Evolutionary conservation across 2,888 invertebrate species (phyloP).

Genomic region (Sinotaia quadrata): DNA sequence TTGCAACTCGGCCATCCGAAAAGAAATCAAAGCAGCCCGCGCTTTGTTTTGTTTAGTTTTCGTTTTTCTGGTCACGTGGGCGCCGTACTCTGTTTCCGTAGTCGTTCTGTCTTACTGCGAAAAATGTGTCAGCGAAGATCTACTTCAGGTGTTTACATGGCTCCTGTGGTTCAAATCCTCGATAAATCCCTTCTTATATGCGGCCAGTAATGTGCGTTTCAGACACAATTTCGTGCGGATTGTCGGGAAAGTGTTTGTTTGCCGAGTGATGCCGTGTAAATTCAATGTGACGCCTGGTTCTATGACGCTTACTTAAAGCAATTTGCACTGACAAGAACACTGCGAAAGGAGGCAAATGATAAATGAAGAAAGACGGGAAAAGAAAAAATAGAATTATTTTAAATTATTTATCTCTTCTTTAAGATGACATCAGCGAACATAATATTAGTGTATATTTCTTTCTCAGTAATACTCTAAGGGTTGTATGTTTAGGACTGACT

Average conservation of each 20-base stretch:
- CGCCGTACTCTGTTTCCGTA: conserved; percentile 50
- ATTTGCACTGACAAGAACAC: no score
- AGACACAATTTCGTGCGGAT: conserved; percentile 38
- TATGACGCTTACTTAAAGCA: no score
- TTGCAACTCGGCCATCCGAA: no score
- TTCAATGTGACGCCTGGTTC: no score
- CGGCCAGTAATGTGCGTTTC: conserved; percentile 49
- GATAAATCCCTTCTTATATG: conserved; percentile 60
- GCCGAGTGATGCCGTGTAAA: not conserved
- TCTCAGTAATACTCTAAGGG: no score
- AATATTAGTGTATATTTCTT: no score
- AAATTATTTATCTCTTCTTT: no score
- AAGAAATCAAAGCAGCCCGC: conserved; percentile 47
- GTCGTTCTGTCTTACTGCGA: conserved; percentile 47
- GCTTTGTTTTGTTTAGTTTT: conserved; percentile 47
- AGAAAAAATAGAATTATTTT: no score
- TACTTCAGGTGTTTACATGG: conserved; percentile 88
- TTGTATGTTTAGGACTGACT: no score
- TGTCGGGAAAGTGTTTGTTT: conserved; percentile 3
- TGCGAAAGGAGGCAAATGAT: no score
- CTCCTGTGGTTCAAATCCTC: conserved; percentile 54
- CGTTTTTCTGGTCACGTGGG: conserved; percentile 50
- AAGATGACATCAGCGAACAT: no score
- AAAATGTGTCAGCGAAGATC: conserved; percentile 90
- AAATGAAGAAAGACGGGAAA: no score